phyloP scores from a whole-genome alignment of 2,888 invertebrate species.

The Hyalella azteca region DNA sequence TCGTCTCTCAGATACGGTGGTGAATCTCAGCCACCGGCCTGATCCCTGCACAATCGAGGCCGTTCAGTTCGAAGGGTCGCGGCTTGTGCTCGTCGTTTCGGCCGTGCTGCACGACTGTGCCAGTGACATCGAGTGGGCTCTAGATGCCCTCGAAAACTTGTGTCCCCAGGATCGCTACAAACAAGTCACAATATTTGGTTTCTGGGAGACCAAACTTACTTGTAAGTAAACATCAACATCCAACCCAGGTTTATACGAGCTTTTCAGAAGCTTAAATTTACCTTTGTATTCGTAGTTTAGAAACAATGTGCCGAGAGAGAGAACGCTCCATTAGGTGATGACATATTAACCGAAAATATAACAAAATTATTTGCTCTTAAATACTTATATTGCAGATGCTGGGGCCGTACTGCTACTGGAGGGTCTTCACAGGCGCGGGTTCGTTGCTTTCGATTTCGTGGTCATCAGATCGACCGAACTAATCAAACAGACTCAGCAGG shows the following conservation, averaged over 20 bases:
- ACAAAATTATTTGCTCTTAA: too few relatives aligned
- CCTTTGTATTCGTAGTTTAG: too few relatives aligned
- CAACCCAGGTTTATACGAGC: neutral
- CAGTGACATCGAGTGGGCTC: neutral
- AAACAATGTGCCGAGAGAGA: too few relatives aligned
- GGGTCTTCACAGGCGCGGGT: neutral
- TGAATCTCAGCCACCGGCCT: neutral
- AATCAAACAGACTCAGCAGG: neutral
- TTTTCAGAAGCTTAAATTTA: too few relatives aligned
- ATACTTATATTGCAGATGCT: neutral
- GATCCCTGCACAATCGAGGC: neutral
- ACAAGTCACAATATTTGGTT: slow-evolving; percentile 3
- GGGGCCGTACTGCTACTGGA: neutral
- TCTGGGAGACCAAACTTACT: neutral
- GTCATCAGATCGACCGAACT: slow-evolving; percentile 3
- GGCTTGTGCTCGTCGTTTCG: neutral
- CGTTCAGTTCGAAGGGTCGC: neutral
- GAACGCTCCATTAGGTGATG: too few relatives aligned
- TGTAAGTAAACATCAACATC: neutral
- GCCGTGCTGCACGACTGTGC: neutral
- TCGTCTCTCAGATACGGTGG: neutral
- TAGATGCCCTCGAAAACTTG: slow-evolving; percentile 9
- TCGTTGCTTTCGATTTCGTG: slow-evolving; percentile 1
- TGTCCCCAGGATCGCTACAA: neutral
- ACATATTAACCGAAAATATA: too few relatives aligned